Conservation (phyloP, 2,888 invertebrate genomes). For the Neocrepidodera transversa region DNA sequence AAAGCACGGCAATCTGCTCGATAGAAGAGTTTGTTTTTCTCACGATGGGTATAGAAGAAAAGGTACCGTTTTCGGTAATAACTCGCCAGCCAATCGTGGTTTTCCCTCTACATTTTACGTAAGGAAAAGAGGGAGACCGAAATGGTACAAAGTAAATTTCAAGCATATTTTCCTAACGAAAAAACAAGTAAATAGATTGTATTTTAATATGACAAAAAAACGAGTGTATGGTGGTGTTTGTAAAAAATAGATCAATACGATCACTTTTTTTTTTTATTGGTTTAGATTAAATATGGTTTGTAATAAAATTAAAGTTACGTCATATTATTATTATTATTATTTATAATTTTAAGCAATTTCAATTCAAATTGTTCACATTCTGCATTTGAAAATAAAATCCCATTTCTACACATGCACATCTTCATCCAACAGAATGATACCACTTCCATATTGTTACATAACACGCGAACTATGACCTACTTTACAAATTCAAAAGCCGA, state of each 20-base stretch:
- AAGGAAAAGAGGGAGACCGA: constrained; percentile 31
- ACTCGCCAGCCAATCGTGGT: constrained; percentile 44
- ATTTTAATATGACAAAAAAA: constrained; percentile 24
- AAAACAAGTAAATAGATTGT: constrained; percentile 39
- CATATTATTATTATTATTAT: no score
- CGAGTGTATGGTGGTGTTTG: constrained; percentile 1
- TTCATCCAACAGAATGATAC: constrained; percentile 11
- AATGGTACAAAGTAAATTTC: constrained; percentile 41
- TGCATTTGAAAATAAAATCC: constrained; percentile 13
- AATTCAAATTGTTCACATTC: not conserved
- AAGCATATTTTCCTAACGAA: constrained; percentile 43
- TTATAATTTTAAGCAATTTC: not conserved
- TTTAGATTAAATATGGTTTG: not conserved
- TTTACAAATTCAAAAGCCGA: constrained; percentile 1
- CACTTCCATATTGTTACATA: constrained; percentile 6
- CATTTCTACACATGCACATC: constrained; percentile 22
- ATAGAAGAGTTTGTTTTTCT: constrained; percentile 39
- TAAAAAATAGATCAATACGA: constrained; percentile 9
- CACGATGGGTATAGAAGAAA: constrained; percentile 31
- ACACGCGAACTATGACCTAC: constrained; percentile 17
- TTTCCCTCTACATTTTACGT: constrained; percentile 44
- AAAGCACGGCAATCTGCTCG: constrained; percentile 44
- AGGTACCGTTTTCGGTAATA: constrained; percentile 45
- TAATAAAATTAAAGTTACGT: constrained; percentile 2
- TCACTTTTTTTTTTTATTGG: not conserved